Conservation (phyloP, 2,113 vertebrate genomes). For the Serinus canaria region DNA sequence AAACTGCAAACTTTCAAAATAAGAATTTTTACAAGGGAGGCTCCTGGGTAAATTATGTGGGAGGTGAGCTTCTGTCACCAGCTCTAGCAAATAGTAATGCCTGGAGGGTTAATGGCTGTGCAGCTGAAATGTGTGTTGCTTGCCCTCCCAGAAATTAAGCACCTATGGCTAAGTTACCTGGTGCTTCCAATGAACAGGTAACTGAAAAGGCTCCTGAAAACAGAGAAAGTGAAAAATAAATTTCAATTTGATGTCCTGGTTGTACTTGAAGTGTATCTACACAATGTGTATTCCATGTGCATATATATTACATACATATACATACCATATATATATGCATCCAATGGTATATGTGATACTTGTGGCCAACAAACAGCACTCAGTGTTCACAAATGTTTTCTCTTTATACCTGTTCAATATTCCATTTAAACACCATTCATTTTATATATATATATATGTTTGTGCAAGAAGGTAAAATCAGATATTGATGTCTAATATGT, state of each 20-base stretch:
- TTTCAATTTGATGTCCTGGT: neutral
- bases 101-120: neutral
- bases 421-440: neutral
- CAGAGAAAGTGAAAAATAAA: neutral
- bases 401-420: neutral
- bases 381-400: neutral
- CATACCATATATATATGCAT: neutral
- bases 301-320: neutral
- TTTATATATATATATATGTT: neutral
- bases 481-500: neutral
- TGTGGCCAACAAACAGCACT: neutral
- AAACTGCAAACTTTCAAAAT: neutral
- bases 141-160: neutral
- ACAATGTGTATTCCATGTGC: accelerated
- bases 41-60: neutral
- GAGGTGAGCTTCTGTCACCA: neutral
- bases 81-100: neutral
- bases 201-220: neutral
- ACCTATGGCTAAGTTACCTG: neutral
- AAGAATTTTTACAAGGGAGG: neutral
- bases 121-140: neutral
- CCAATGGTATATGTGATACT: neutral
- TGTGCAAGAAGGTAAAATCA: neutral
- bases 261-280: neutral
- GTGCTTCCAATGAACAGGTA: neutral